Conservation (phyloP, 2,113 vertebrate genomes). For the Atlantisia rogersi region DNA sequence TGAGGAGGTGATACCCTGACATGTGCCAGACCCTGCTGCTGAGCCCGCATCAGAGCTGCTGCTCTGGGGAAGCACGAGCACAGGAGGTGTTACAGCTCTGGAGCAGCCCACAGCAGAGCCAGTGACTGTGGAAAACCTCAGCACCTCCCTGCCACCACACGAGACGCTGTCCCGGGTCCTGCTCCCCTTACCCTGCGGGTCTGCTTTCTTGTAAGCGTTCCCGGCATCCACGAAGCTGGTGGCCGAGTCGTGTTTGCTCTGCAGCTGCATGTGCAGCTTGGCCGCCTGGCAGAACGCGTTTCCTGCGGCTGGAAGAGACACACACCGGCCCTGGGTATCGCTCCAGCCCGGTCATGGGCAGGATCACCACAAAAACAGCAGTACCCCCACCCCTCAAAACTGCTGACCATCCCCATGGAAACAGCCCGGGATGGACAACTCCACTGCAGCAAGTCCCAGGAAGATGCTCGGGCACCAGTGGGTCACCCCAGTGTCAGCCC, state of each 20-base stretch:
- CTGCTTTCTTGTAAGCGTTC: constrained; percentile 95
- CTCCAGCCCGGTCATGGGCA: accelerated
- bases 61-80: not conserved
- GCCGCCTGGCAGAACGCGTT: constrained; percentile 94
- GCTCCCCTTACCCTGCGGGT: constrained; percentile 87
- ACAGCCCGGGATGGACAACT: not conserved
- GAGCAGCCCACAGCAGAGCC: not conserved
- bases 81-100: accelerated
- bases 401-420: not conserved
- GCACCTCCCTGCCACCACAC: not conserved
- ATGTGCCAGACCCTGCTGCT: accelerated
- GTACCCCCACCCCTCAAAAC: too few relatives aligned
- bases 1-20: not conserved
- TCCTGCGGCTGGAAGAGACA: constrained; percentile 84
- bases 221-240: constrained; percentile 96
- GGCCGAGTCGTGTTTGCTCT: constrained; percentile 96
- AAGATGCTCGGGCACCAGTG: accelerated
- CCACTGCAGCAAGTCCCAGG: accelerated
- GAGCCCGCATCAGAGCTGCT: too few relatives aligned
- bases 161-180: not conserved
- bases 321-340: accelerated
- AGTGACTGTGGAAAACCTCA: not conserved
- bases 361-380: not conserved
- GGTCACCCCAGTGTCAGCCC: accelerated
- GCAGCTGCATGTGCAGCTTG: constrained; percentile 95